Evolutionary conservation across 2,113 vertebrate species (phyloP), one percentile per base, ranked within the genome.

Genomic region (Sigmodon hispidus): DNA sequence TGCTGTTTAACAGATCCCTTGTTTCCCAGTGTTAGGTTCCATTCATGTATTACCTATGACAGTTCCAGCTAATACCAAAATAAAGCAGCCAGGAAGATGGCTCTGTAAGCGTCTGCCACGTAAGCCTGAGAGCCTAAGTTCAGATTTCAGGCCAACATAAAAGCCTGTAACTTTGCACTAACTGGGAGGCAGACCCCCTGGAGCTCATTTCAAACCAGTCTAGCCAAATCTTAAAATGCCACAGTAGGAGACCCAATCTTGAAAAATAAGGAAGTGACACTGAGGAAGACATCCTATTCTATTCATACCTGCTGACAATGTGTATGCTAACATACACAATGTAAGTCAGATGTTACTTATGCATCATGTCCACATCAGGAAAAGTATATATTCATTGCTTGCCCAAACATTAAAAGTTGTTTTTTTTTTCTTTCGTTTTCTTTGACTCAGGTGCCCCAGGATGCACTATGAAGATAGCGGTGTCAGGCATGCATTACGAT

Each of bases 11-110:
- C 96, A 96, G 92, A 96, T 93, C 29, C 72, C 0, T 1, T 86
- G 73, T 92, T 97, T 97, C 97, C 94, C 94, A 95, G 72, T 24
- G 45, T 73, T 48, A 86, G 9, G 52, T 95, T 88, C 84, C 61
- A 94, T 90, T 94, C 73, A 29, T 36, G n/a, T 76, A 31, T 59
- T 84, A 93, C n/a, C 91, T 73, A 67, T 8, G 45, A 91, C 29
- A 89, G 17, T 76, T 87, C 50, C 48, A 63, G 8, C 31, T 40
- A 29, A 72, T 36, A 80, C 26, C 61, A 50, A 91, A 88, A 65
- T 29, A 61, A 67, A 65, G 24, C 8, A 16, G 15, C 10, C 4
- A 1, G 59, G 43, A 24, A 36, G 31, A 36, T 8, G 26, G 80
- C 55, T 83, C 36, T 3, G 36, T 40, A 26, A 59, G 36, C 15